Evolutionary conservation across 2,797 vertebrate genomes (phyloP), one percentile per base, ranked within the genome.

Genomic region (Oryzias sinensis): DNA sequence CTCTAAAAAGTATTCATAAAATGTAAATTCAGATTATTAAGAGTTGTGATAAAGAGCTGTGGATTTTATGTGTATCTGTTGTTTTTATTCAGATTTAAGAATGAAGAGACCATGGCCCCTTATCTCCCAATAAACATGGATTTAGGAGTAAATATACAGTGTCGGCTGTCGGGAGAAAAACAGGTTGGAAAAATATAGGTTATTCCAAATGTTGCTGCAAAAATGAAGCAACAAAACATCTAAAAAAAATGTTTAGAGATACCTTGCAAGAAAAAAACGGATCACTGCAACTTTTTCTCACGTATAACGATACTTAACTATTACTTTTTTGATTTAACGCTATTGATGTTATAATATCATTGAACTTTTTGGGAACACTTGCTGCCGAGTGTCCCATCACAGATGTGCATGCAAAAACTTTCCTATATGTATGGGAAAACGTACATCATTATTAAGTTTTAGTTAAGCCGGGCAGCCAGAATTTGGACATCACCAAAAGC

Each of bases 11-110:
- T 57, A 54, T 67, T 55, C 64, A 70, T 60, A 44, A 75, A 55
- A 82, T 65, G 74, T 74, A 77, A 75, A 79, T 72, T 59, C 14
- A 60, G 43, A 73, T 68, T 29, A 61, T 68, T 51, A 44, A 57
- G 62, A 37, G 62, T 47, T 0, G n/a, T 65, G 65, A 72, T 67
- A 62, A 71, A 79, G 52, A 54, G 42, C n/a, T 40, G 5, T 53
- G 46, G 59, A 22, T 53, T 14, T 14, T 49, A 14, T 27, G 33
- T 63, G 5, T 43, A n/a, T 14, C 33, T 42, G 16, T 7, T 33
- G 43, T 52, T 42, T 22, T 51, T 43, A 47, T 61, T 18, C 41
- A 11, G 5, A 27, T 29, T 29, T 20, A 71, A 45, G 50, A 50
- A 47, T 25, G 3, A 58, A 55, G 27, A 18, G 4, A 6, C 20